phyloP scores from a whole-genome alignment of 2,113 vertebrate species.

The Leptobrachium leishanense region DNA sequence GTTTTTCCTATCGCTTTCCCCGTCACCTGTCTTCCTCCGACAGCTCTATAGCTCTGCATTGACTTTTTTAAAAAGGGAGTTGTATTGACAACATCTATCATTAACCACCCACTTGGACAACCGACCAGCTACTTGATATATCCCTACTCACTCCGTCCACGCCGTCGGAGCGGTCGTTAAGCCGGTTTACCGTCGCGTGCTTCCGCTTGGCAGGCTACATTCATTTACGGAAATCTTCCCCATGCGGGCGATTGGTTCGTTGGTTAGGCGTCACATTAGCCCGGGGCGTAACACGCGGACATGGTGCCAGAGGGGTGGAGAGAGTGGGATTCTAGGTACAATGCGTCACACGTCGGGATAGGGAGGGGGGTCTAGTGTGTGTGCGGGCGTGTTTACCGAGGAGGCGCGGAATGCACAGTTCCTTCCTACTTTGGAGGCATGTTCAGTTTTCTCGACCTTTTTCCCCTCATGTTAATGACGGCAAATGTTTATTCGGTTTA shows the following conservation, averaged over 20 bases:
- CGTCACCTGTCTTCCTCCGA: background rate
- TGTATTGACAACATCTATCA: background rate
- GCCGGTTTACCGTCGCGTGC: background rate
- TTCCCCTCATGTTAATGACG: too few relatives aligned
- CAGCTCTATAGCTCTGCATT: background rate
- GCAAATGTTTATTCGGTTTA: too few relatives aligned
- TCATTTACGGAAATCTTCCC: background rate
- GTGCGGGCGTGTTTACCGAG: constrained; percentile 13
- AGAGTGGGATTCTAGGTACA: background rate
- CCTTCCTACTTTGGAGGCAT: too few relatives aligned
- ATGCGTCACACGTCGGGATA: background rate
- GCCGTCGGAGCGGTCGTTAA: constrained; percentile 8
- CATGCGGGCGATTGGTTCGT: background rate
- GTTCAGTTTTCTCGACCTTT: too few relatives aligned
- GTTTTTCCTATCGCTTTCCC: too few relatives aligned
- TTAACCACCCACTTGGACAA: background rate
- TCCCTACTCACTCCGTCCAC: constrained; percentile 15
- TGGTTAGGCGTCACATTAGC: constrained; percentile 12
- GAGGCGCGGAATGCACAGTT: background rate
- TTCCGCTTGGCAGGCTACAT: background rate
- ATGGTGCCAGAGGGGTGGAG: constrained; percentile 19
- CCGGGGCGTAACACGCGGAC: constrained; percentile 6
- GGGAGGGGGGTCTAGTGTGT: background rate
- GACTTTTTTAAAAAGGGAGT: background rate
- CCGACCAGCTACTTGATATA: background rate